A percentile compares a stretch with the other conserved stretches of the same genome.
phyloP scores from a whole-genome alignment of 2,888 invertebrate genomes.

The Cephalotes varians region DNA sequence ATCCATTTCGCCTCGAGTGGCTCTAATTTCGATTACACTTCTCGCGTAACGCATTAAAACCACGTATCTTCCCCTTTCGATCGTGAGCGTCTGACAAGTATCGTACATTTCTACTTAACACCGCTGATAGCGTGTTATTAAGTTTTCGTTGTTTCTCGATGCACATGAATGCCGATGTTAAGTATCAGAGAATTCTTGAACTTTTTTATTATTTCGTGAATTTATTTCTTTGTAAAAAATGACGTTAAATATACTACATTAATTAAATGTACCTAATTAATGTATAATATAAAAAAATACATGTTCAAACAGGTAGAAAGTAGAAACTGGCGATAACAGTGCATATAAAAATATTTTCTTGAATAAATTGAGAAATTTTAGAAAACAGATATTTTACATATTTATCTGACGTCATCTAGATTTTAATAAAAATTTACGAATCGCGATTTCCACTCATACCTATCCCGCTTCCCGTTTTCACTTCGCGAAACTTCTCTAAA shows the following conservation, averaged over 20 bases:
- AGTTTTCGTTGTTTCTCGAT: neutral
- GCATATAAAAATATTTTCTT: neutral
- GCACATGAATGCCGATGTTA: neutral
- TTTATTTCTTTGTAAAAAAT: neutral
- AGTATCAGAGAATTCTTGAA: neutral
- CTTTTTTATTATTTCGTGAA: neutral
- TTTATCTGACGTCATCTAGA: neutral
- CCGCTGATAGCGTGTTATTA: neutral
- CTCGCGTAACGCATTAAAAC: conserved; percentile 62
- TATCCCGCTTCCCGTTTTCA: conserved; percentile 26
- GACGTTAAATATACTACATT: neutral
- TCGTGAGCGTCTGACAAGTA: conserved; percentile 43
- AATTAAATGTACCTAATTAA: too few relatives aligned
- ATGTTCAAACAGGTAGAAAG: neutral
- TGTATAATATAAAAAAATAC: neutral
- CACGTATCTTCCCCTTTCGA: conserved; percentile 30
- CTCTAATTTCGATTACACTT: conserved; percentile 67
- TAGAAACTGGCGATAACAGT: neutral
- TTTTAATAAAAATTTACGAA: neutral
- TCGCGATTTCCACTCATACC: neutral
- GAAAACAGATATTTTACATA: neutral
- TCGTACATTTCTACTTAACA: conserved; percentile 55
- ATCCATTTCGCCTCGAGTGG: conserved; percentile 56
- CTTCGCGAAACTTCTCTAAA: conserved; percentile 22
- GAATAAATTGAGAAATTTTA: conserved; percentile 19